phyloP scores from a whole-genome alignment of 2,113 vertebrate species.

The Pongo abelii region DNA sequence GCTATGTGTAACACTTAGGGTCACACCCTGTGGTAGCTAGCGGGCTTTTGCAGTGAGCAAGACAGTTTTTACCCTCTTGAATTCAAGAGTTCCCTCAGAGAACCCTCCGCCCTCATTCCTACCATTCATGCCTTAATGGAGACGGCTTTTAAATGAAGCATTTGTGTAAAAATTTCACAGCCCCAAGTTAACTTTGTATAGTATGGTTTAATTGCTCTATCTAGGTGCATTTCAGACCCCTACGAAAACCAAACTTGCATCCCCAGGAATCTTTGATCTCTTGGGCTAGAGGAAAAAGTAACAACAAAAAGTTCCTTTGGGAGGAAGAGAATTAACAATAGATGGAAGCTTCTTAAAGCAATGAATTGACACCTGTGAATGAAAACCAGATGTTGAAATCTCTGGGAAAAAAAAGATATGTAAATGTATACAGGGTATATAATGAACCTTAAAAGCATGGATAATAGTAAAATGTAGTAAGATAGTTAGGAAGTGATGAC shows the following conservation, averaged over 20 bases:
- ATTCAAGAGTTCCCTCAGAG: not conserved
- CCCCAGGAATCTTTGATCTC: conserved; percentile 13
- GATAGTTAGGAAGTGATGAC: not conserved
- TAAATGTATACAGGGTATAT: not conserved
- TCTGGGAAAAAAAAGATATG: not conserved
- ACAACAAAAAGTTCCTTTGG: not conserved
- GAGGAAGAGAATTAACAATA: conserved; percentile 59
- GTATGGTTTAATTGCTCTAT: not conserved
- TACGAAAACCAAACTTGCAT: conserved; percentile 47
- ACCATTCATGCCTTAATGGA: conserved; percentile 54
- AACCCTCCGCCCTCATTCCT: not conserved
- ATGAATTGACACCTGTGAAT: conserved; percentile 8
- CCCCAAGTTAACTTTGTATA: conserved; percentile 31
- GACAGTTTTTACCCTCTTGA: not conserved
- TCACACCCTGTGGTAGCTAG: not conserved
- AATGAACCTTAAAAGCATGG: not conserved
- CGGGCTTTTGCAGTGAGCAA: not conserved
- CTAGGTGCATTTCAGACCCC: conserved; percentile 12
- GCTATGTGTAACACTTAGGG: not conserved
- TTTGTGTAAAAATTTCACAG: not conserved
- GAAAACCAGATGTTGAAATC: conserved; percentile 55
- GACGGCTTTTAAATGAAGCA: conserved; percentile 63
- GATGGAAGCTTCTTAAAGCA: conserved; percentile 60
- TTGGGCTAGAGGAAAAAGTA: conserved; percentile 20
- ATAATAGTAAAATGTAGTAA: not conserved